Evolutionary conservation across 2,113 vertebrate genomes (phyloP), one percentile per base, ranked within the genome.

Genomic region (Bubalus kerabau): DNA sequence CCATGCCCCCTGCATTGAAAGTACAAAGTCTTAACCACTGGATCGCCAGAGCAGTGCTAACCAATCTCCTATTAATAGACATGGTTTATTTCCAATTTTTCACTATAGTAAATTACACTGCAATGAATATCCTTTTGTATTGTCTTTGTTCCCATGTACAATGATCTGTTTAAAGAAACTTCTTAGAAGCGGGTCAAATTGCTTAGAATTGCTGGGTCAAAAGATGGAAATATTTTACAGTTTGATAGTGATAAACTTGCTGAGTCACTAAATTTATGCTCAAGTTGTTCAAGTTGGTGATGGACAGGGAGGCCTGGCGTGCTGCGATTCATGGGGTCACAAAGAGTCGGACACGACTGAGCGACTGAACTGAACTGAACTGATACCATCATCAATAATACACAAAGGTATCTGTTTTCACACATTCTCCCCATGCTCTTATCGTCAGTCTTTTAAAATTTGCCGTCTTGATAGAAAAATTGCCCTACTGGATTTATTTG

Each of bases 401-500:
- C 13, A 76, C 12, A 56, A 67, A 95, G 7, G 26, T 52, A 23
- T 50, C 7, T 90, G 16, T 95, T 86, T 96, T 54, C 2, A 36
- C 3, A 60, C 23, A 8, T 93, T 97, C 28, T 89, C 16, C 8
- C 50, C 15, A 30, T 81, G 43, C 0, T 13, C 23, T 89, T 2
- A 60, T 67, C 86, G 12, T n/a, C 48, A 71, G 11, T 91, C 54
- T 82, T 94, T 74, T 85, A 48, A 13, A 96, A 96, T 88, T 64
- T 95, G 57, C 40, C 50, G 14, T 94, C 90, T 89, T 96, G 78
- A 60, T 67, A 89, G 82, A 88, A 95, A 93, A 50, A 88, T 74
- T 76, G 21, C 67, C 83, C 14, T 87, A 11, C 28, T 78, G 26
- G 28, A 50, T 94, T 91, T 62, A 28, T 82, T 96, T 92, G 57